A percentile compares a stretch with the other conserved stretches of the same genome.
phyloP scores from a whole-genome alignment of 2,113 vertebrate genomes.

The Centropus unirufus region DNA sequence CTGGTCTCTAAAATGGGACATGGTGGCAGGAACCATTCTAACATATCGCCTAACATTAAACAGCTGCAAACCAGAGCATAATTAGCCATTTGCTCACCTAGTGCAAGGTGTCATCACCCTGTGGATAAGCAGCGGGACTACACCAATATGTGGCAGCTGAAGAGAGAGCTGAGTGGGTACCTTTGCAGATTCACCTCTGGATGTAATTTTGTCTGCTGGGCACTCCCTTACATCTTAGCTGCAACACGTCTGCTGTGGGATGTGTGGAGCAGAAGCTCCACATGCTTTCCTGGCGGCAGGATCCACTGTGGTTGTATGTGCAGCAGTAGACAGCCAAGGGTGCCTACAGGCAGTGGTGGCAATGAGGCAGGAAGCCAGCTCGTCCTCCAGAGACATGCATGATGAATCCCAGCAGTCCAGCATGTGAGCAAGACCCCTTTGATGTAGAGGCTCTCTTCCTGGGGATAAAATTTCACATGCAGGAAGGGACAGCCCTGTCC shows the following conservation, averaged over 20 bases:
- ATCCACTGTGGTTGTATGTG: rapidly evolving
- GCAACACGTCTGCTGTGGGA: neutral
- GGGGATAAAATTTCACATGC: neutral
- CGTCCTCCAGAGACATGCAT: neutral
- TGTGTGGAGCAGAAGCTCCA: neutral
- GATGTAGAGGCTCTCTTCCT: neutral
- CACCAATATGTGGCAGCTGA: neutral
- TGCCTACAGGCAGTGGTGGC: neutral
- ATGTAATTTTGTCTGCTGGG: neutral
- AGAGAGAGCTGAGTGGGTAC: neutral
- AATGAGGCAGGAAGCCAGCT: rapidly evolving
- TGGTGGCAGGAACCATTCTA: neutral
- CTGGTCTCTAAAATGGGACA: neutral
- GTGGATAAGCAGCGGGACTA: neutral
- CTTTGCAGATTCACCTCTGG: neutral
- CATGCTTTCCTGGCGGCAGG: neutral
- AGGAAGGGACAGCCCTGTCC: neutral
- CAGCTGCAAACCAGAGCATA: neutral
- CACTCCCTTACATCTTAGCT: neutral
- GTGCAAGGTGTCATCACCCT: neutral
- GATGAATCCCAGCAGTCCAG: neutral
- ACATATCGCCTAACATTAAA: neutral
- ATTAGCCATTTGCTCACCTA: neutral
- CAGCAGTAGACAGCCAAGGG: rapidly evolving
- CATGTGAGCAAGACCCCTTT: neutral